Percentiles rank a stretch among this genome's conserved stretches.
phyloP scores from a whole-genome alignment of 2,797 vertebrate species.

The Anabacerthia variegaticeps region DNA sequence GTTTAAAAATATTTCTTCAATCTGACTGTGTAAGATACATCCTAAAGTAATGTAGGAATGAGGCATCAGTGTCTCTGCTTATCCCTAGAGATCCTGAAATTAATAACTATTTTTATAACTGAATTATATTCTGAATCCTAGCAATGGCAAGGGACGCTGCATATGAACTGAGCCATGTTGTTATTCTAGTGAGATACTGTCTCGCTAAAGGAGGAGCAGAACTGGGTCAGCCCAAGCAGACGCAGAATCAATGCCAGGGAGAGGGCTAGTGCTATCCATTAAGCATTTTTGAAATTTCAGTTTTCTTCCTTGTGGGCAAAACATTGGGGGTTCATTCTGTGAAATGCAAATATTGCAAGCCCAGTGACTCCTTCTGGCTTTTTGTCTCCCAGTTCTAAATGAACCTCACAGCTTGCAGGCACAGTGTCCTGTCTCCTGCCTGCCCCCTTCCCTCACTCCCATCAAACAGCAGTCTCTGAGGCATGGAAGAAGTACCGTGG shows the following conservation, averaged over 20 bases:
- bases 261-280: background rate
- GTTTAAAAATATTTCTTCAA: background rate
- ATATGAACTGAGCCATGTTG: background rate
- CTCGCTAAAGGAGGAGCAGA: background rate
- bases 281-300: background rate
- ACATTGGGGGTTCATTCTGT: background rate
- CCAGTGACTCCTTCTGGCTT: background rate
- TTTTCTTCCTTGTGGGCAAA: background rate
- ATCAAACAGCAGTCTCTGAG: background rate
- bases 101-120: conserved; percentile 18
- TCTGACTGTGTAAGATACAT: background rate
- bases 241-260: background rate
- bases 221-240: conserved; percentile 3
- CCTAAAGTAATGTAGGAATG: background rate
- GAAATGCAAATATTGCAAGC: background rate
- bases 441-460: background rate
- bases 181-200: background rate
- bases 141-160: background rate
- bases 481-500: accelerated
- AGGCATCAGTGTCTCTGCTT: background rate
- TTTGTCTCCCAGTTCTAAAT: background rate
- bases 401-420: background rate
- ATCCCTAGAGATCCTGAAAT: background rate
- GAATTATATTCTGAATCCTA: background rate
- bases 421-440: background rate